A percentile compares a stretch with the other conserved stretches of the same genome.
phyloP scores from a whole-genome alignment of 2,888 invertebrate genomes.

The Galerucella calmariensis region DNA sequence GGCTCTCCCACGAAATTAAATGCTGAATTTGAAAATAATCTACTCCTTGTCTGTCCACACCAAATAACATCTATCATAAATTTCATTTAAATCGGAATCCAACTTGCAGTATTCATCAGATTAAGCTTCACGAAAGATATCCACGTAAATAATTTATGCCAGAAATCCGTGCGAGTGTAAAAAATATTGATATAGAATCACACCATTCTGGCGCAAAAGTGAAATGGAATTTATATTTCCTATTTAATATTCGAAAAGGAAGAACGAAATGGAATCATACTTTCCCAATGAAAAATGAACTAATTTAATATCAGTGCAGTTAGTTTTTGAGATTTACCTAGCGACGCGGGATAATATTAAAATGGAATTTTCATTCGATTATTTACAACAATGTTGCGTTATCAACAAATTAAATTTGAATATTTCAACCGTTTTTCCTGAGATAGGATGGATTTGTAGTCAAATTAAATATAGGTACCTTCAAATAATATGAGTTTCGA shows the following conservation, averaged over 20 bases:
- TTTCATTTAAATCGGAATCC: no score
- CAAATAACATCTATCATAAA: no score
- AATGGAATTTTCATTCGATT: conserved; percentile 6
- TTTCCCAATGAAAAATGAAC: conserved; percentile 1
- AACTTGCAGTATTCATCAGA: not conserved
- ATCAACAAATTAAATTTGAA: conserved; percentile 1
- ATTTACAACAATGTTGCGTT: not conserved
- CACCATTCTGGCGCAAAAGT: not conserved
- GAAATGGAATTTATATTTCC: not conserved
- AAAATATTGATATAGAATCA: not conserved
- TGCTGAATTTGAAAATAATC: no score
- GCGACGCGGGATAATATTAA: conserved; percentile 1
- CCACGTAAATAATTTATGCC: not conserved
- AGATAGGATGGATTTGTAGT: not conserved
- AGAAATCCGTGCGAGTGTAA: not conserved
- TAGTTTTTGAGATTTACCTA: conserved; percentile 10
- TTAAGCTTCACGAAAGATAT: not conserved
- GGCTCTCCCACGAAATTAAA: no score
- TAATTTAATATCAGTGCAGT: conserved; percentile 17
- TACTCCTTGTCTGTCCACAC: no score
- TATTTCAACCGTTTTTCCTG: conserved; percentile 5
- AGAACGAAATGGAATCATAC: conserved; percentile 10
- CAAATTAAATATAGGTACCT: not conserved
- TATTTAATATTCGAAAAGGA: conserved; percentile 10
- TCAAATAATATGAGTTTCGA: not conserved